phyloP scores from a whole-genome alignment of 1,140 invertebrate species.

The Drusus annulatus region DNA sequence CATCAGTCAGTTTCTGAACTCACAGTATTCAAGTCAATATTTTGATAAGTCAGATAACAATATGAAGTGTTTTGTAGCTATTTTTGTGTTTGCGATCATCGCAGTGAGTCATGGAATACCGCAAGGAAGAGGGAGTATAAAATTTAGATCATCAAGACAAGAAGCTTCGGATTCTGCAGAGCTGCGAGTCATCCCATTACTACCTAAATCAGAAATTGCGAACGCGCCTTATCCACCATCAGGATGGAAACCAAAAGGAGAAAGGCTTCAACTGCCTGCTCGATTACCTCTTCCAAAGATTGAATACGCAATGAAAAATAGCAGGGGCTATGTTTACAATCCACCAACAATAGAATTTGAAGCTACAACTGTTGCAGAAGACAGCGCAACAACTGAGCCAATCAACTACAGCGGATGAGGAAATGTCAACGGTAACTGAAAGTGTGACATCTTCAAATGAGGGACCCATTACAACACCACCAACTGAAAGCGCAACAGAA shows the following conservation, averaged over 20 bases:
- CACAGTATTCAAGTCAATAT: too few relatives aligned
- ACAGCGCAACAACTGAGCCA: neutral
- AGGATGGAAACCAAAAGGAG: slow-evolving; percentile 64
- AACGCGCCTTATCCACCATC: slow-evolving; percentile 66
- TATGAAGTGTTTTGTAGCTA: slow-evolving; percentile 12
- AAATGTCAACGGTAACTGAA: neutral
- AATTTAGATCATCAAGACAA: neutral
- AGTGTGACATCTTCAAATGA: neutral
- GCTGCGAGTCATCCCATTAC: neutral
- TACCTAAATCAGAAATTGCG: neutral
- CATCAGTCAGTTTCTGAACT: neutral
- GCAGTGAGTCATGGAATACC: neutral
- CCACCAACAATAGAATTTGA: neutral
- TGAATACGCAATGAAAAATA: slow-evolving; percentile 15
- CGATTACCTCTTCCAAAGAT: slow-evolving; percentile 53
- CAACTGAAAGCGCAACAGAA: neutral
- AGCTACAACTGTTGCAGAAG: neutral
- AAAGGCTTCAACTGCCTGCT: slow-evolving; percentile 62
- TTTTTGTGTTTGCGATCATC: neutral
- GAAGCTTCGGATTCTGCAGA: neutral
- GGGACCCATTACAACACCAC: neutral
- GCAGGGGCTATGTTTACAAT: neutral
- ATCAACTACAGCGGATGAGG: neutral
- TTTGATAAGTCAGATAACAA: neutral
- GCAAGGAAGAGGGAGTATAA: neutral